These are phyloP conservation scores for Morone saxatilis DNA, from an alignment of 2,113 vertebrate species.

Conservation along the genomic window DNA sequence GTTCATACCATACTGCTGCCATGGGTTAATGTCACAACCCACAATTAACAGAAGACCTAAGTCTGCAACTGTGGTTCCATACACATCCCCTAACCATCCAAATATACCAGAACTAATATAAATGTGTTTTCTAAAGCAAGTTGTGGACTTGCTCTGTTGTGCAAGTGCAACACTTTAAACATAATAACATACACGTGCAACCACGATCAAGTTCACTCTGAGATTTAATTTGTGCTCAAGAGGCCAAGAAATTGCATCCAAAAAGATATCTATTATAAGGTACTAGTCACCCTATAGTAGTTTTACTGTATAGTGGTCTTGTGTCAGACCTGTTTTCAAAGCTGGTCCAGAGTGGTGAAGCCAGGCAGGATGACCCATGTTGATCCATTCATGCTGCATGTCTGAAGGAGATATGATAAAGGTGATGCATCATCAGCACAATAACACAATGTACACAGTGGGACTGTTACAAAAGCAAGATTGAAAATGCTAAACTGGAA, in stretches of 20 bases:
- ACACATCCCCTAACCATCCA: background rate
- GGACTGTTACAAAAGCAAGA: background rate
- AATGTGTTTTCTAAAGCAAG: background rate
- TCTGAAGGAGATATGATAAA: slow-evolving; percentile 2
- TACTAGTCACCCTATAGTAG: background rate
- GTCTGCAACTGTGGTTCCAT: background rate
- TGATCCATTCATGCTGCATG: slow-evolving; percentile 12
- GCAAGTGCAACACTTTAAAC: background rate
- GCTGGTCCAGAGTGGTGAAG: background rate
- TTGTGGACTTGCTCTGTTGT: background rate
- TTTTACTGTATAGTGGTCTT: background rate
- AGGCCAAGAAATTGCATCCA: background rate
- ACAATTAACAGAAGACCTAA: background rate
- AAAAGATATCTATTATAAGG: background rate
- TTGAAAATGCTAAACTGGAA: background rate
- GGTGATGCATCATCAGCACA: background rate
- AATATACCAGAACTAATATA: background rate
- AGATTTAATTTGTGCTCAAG: background rate
- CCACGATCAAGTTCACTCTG: background rate
- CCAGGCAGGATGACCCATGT: background rate
- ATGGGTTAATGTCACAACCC: background rate
- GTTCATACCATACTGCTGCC: background rate
- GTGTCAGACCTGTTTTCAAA: slow-evolving; percentile 1
- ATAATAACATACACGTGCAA: background rate
- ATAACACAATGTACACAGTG: background rate